Evolutionary conservation across 2,888 invertebrate genomes (phyloP), one percentile per base, ranked within the genome.

Genomic region (Calephelis perditalis): DNA sequence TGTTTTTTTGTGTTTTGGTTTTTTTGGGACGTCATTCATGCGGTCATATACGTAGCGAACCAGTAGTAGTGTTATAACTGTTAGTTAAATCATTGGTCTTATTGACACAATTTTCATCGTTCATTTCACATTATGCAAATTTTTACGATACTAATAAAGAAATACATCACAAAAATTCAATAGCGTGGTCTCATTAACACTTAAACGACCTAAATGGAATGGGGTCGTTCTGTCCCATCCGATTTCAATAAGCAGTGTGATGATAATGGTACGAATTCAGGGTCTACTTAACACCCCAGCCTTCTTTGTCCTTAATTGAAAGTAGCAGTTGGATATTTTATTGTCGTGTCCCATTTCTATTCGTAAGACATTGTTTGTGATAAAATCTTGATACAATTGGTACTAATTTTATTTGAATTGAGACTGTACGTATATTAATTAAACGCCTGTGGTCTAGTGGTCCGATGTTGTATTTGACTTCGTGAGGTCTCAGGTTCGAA

Each of bases 161-260:
- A 56, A 56, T 15, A 12, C 40, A n/a, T 10, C 37, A 56, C 44
- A 56, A 37, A 56, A 40, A 40, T 43, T 40, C 40, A 56, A 26
- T 56, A 15, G 26, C 37, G 10, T 40, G 15, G 15, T 49, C 26
- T 49, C 54, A 59, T 54, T 63, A 65, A 66, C 66, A 60, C 66
- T 79, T 78, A 77, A 82, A 81, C 77, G 73, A 59, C 85, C 75
- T 76, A 79, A 85, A 84, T 81, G 69, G 71, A 73, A 72, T 70
- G 71, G 63, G 71, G 70, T 68, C 71, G 67, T 55, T 55, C 15
- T 58, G 60, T 65, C 63, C 49, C 49, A 49, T 49, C 49, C 71
- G 72, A 71, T 75, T 71, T 65, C 61, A 67, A 63, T 71, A 71
- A 77, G 77, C 73, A 72, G 71, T 74, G 71, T 69, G 69, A 70